phyloP scores from a whole-genome alignment of 2,888 invertebrate genomes.

The Diloba caeruleocephala region DNA sequence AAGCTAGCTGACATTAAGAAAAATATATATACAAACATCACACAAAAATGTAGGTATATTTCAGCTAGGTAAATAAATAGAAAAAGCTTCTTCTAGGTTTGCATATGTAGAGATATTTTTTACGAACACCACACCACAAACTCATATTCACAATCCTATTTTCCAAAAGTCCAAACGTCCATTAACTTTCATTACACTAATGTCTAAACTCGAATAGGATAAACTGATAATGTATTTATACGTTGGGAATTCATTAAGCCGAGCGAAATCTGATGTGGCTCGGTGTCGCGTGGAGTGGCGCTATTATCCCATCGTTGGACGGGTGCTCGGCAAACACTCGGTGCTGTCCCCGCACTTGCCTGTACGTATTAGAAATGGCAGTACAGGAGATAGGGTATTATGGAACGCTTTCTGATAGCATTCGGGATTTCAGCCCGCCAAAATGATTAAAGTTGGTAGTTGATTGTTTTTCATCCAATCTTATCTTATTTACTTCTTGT shows the following conservation, averaged over 20 bases:
- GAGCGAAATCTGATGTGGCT: conserved; percentile 61
- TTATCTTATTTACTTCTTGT: no score
- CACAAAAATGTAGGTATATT: no score
- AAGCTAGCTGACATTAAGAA: no score
- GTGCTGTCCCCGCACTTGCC: conserved; percentile 62
- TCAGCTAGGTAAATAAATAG: background rate
- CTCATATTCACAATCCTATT: conserved; percentile 15
- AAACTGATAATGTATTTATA: conserved; percentile 65
- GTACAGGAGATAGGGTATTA: conserved; percentile 49
- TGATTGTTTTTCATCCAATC: conserved; percentile 12
- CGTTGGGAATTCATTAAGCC: conserved; percentile 74
- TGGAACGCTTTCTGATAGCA: conserved; percentile 30
- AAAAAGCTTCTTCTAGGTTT: no score
- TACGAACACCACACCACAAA: background rate
- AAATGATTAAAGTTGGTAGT: conserved; percentile 28
- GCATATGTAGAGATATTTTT: no score
- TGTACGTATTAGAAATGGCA: conserved; percentile 48
- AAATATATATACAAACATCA: no score
- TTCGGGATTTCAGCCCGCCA: conserved; percentile 8
- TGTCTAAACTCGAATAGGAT: conserved; percentile 55
- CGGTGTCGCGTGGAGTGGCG: conserved; percentile 64
- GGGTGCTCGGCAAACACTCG: conserved; percentile 79
- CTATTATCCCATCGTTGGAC: conserved; percentile 80
- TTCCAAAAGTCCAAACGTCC: conserved; percentile 33
- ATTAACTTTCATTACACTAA: conserved; percentile 38